Conservation (phyloP, 2,113 vertebrate genomes). For the Gymnocephalus cernua region DNA sequence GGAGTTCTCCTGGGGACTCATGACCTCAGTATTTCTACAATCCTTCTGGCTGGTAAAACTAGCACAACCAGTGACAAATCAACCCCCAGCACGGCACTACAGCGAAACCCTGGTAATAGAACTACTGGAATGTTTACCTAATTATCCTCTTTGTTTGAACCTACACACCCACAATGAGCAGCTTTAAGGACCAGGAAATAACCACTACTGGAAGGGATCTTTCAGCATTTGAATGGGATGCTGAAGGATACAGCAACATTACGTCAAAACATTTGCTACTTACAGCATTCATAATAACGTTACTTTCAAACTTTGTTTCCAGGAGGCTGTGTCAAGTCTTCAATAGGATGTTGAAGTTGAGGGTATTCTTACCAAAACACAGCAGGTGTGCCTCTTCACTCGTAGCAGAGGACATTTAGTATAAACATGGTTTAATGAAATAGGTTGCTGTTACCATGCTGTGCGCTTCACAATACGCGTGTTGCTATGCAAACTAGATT, state of each 20-base stretch:
- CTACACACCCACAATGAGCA: constrained; percentile 16
- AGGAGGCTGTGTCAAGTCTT: not conserved
- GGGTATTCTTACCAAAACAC: not conserved
- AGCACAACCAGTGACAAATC: not conserved
- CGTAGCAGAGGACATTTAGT: not conserved
- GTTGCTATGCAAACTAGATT: not conserved
- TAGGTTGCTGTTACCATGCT: not conserved
- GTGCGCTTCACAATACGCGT: not conserved
- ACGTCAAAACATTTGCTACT: not conserved
- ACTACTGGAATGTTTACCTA: not conserved
- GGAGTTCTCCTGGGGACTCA: not conserved
- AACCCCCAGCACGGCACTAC: not conserved
- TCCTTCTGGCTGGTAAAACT: not conserved
- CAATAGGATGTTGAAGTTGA: not conserved
- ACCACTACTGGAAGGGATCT: not conserved
- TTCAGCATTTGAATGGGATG: constrained; percentile 7
- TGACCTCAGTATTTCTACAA: not conserved
- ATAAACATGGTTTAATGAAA: not conserved
- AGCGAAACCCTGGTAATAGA: not conserved
- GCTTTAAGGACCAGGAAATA: constrained; percentile 11
- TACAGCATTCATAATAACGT: not conserved
- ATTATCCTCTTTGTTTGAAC: not conserved
- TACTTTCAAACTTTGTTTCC: not conserved
- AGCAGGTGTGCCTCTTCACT: not conserved
- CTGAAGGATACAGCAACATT: not conserved